Conservation (phyloP, 1,140 invertebrate genomes). For the Drosophila biarmipes region DNA sequence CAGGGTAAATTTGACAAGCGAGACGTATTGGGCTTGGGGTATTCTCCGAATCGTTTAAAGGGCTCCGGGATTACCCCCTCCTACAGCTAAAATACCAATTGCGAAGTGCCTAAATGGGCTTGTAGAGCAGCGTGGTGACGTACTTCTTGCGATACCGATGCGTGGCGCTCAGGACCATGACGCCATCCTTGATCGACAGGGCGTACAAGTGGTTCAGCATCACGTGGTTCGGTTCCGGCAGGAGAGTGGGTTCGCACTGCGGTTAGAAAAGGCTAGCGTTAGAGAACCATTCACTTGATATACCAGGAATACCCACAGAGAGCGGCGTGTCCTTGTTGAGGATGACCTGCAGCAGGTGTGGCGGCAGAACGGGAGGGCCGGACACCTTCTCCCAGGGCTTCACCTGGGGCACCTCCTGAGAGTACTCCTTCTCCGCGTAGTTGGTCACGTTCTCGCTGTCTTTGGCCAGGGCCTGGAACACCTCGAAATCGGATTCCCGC, state of each 20-base stretch:
- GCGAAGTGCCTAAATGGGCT: constrained; percentile 92
- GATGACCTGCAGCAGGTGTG: constrained; percentile 98
- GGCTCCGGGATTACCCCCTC: constrained; percentile 13
- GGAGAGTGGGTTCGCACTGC: constrained; percentile 98
- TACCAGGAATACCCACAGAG: constrained; percentile 87
- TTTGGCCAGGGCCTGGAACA: constrained; percentile 97
- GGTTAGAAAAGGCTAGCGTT: constrained; percentile 72
- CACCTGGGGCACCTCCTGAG: constrained; percentile 94
- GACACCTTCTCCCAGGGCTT: constrained; percentile 96
- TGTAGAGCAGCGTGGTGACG: constrained; percentile 99
- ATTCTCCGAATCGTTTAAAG: constrained; percentile 24
- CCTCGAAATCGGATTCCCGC: constrained; percentile 98
- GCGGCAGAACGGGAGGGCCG: constrained; percentile 98
- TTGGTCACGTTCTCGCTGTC: constrained; percentile 92
- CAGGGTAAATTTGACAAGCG: constrained; percentile 40
- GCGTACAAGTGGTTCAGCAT: constrained; percentile 99
- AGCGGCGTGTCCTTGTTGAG: constrained; percentile 99
- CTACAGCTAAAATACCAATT: constrained; percentile 37
- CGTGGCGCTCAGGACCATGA: constrained; percentile 99
- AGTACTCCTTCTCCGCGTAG: constrained; percentile 92
- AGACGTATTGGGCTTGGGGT: constrained; percentile 24
- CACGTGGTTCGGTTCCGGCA: constrained; percentile 99
- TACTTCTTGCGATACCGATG: constrained; percentile 99
- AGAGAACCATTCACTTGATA: not conserved
- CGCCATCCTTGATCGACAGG: constrained; percentile 99